Evolutionary conservation across 2,888 invertebrate genomes (phyloP).

Genomic region (Dinocampus coccinellae): DNA sequence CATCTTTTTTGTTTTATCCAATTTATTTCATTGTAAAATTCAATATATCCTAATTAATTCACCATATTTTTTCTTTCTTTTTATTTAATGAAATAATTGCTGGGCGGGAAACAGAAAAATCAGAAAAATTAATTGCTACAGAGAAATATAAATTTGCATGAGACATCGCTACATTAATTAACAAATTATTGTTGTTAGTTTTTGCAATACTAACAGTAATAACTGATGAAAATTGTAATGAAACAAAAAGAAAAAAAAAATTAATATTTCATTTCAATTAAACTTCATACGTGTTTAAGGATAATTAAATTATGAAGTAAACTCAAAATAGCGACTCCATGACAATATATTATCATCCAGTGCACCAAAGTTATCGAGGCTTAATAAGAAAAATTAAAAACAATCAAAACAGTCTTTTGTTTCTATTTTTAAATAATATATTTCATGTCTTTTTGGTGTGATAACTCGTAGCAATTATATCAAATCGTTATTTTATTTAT

Average conservation of each 20-base stretch:
- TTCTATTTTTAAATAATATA: not conserved
- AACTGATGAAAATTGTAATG: not conserved
- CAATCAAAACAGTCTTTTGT: not conserved
- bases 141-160: no score
- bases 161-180: not conserved
- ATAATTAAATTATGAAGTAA: conserved; percentile 5
- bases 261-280: not conserved
- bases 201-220: not conserved
- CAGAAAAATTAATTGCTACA: not conserved
- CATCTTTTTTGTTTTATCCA: no score
- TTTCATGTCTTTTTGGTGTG: conserved; percentile 15
- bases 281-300: not conserved
- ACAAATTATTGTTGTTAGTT: not conserved
- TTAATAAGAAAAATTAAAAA: not conserved
- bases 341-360: conserved; percentile 51
- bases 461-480: no score
- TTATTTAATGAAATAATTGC: no score
- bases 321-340: conserved; percentile 41
- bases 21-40: no score
- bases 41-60: no score
- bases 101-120: not conserved
- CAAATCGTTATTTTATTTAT: no score
- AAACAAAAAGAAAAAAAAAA: no score
- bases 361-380: conserved; percentile 32
- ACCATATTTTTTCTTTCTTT: no score